Evolutionary conservation across 2,888 invertebrate genomes (phyloP).

Genomic region (Ophioninae sp.): DNA sequence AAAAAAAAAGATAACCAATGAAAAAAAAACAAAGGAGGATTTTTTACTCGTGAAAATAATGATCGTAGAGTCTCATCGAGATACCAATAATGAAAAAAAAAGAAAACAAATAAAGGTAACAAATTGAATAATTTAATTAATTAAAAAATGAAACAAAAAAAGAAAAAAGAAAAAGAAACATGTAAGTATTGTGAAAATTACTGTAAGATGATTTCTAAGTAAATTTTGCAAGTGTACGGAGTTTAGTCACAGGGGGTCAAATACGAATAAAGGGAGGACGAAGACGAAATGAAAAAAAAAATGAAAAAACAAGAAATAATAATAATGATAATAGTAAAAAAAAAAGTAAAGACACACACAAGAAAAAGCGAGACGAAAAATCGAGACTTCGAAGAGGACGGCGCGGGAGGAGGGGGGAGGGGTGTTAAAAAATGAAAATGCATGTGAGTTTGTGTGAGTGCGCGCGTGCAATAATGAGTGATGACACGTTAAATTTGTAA

Average conservation of each 20-base stretch:
- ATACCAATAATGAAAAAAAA: slow-evolving; percentile 56
- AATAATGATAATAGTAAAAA: slow-evolving; percentile 34
- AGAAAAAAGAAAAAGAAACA: slow-evolving; percentile 60
- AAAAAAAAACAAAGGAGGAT: slow-evolving; percentile 64
- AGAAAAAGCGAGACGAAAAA: neutral
- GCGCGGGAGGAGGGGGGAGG: neutral
- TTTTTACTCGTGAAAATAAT: slow-evolving; percentile 66
- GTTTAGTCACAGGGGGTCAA: slow-evolving; percentile 67
- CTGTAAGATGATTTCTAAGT: slow-evolving; percentile 68
- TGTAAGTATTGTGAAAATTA: slow-evolving; percentile 70
- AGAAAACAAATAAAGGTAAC: slow-evolving; percentile 1
- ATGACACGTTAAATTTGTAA: neutral
- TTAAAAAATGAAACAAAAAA: neutral
- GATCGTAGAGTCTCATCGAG: slow-evolving; percentile 64
- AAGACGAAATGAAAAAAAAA: slow-evolving; percentile 37
- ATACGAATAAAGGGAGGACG: slow-evolving; percentile 60
- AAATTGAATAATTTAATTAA: slow-evolving; percentile 1
- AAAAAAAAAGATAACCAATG: slow-evolving; percentile 50
- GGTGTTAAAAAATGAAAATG: neutral
- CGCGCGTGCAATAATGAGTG: neutral
- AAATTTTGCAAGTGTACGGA: slow-evolving; percentile 65
- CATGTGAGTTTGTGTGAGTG: neutral
- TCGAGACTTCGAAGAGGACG: neutral
- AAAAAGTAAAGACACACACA: slow-evolving; percentile 27
- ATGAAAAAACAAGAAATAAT: slow-evolving; percentile 57